A percentile compares a stretch with the other conserved stretches of the same genome.
Evolutionary conservation across 2,113 vertebrate genomes (phyloP).

Genomic region (Saccopteryx leptura): DNA sequence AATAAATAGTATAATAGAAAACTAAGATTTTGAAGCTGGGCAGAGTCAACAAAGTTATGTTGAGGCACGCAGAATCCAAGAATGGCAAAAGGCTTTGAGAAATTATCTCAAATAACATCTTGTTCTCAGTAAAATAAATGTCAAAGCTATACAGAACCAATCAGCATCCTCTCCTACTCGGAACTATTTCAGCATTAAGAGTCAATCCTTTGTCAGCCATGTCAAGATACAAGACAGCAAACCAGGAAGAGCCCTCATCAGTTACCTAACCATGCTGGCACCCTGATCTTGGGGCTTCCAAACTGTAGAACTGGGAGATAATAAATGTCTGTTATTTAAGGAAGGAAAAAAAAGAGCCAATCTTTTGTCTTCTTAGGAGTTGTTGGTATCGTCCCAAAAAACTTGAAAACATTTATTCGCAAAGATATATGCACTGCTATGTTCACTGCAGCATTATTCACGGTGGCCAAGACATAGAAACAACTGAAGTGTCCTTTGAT

Average conservation of each 20-base stretch:
- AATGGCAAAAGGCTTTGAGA: background rate
- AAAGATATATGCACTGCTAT: background rate
- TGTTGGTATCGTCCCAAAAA: background rate
- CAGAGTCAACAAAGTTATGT: background rate
- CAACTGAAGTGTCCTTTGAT: too few species aligned
- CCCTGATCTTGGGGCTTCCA: background rate
- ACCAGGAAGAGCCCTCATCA: background rate
- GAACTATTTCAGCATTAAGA: background rate
- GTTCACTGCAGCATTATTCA: too few species aligned
- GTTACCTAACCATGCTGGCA: background rate
- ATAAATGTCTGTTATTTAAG: too few species aligned
- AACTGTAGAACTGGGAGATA: too few species aligned
- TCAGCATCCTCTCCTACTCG: background rate
- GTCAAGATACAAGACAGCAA: background rate
- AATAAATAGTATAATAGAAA: background rate
- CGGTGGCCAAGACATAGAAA: too few species aligned
- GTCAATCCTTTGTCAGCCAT: background rate
- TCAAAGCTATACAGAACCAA: background rate
- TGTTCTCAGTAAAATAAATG: slow-evolving; percentile 18
- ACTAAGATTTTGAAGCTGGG: background rate
- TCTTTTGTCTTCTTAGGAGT: background rate
- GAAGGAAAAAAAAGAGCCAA: background rate
- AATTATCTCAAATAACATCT: slow-evolving; percentile 15
- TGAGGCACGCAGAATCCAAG: background rate
- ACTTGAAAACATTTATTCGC: background rate